These are phyloP conservation scores for Cydia splendana DNA, from an alignment of 1,140 invertebrate species.

Conservation along the genomic window DNA sequence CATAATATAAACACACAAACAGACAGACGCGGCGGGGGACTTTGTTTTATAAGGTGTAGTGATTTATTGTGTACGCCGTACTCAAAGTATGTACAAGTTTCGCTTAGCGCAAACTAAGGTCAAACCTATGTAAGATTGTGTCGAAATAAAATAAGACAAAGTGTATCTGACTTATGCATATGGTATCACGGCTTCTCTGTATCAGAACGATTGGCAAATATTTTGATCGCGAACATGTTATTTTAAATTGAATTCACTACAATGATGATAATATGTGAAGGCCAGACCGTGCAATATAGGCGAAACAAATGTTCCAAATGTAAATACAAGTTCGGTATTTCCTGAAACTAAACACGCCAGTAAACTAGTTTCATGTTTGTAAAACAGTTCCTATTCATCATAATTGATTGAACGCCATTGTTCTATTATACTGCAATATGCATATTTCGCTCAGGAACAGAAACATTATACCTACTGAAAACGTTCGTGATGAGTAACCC, in stretches of 20 bases:
- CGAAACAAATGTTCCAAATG: not conserved
- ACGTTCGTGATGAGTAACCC: not conserved
- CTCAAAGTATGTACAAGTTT: too few species aligned
- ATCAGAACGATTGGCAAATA: too few species aligned
- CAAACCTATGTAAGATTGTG: too few species aligned
- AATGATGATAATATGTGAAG: not conserved
- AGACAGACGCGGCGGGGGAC: too few species aligned
- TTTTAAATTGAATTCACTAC: not conserved
- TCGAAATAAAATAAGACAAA: too few species aligned
- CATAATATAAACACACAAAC: too few species aligned
- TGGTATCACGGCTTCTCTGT: too few species aligned
- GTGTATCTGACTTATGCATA: too few species aligned
- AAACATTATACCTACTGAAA: not conserved
- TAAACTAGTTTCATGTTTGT: slow-evolving; percentile 15
- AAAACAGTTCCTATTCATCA: slow-evolving; percentile 21
- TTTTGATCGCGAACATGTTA: too few species aligned
- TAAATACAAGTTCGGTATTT: not conserved
- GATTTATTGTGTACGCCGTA: too few species aligned
- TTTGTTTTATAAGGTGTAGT: too few species aligned
- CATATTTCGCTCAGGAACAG: not conserved
- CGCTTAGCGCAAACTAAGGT: too few species aligned
- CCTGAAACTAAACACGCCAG: not conserved
- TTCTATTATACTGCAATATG: slow-evolving; percentile 15
- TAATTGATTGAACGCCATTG: slow-evolving; percentile 13
- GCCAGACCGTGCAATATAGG: not conserved